Percentiles rank a stretch among this genome's conserved stretches.
These are phyloP conservation scores for Drosophila ficusphila DNA, from an alignment of 1,140 invertebrate species.

Conservation along the genomic window DNA sequence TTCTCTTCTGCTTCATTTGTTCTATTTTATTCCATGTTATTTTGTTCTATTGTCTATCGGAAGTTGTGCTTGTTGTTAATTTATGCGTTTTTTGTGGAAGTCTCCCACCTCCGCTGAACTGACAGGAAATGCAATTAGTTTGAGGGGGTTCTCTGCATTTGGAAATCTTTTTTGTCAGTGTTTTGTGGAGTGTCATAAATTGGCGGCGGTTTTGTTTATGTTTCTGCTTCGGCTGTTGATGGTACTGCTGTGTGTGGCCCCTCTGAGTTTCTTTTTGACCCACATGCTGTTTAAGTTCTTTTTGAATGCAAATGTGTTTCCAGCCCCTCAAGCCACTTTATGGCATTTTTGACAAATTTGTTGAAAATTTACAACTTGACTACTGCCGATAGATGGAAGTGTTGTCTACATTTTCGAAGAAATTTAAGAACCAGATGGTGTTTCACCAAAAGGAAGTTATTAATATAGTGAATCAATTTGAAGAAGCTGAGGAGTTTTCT, in stretches of 20 bases:
- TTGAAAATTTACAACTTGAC: conserved; percentile 48
- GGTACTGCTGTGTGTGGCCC: conserved; percentile 49
- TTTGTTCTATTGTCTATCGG: conserved; percentile 49
- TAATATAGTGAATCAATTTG: conserved; percentile 17
- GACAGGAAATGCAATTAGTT: conserved; percentile 61
- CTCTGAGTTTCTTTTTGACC: conserved; percentile 30
- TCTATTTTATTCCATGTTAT: conserved; percentile 47
- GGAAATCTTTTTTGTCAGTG: conserved; percentile 25
- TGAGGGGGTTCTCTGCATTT: conserved; percentile 27
- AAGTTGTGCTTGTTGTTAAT: conserved; percentile 53
- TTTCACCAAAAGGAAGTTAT: not conserved
- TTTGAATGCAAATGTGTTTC: conserved; percentile 34
- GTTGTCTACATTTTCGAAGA: conserved; percentile 18
- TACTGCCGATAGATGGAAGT: conserved; percentile 34
- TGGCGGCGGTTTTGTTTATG: conserved; percentile 50
- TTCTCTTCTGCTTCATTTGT: conserved; percentile 53
- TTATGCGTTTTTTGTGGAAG: conserved; percentile 49
- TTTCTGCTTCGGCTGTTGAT: conserved; percentile 26
- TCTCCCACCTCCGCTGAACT: conserved; percentile 1
- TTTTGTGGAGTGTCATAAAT: conserved; percentile 48
- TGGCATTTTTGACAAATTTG: conserved; percentile 56
- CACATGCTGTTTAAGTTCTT: conserved; percentile 40
- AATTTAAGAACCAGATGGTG: conserved; percentile 26
- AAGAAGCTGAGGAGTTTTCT: not conserved
- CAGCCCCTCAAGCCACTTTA: conserved; percentile 26